A percentile compares a stretch with the other conserved stretches of the same genome.
phyloP scores from a whole-genome alignment of 2,888 invertebrate genomes.

The Drosophila percnosoma region DNA sequence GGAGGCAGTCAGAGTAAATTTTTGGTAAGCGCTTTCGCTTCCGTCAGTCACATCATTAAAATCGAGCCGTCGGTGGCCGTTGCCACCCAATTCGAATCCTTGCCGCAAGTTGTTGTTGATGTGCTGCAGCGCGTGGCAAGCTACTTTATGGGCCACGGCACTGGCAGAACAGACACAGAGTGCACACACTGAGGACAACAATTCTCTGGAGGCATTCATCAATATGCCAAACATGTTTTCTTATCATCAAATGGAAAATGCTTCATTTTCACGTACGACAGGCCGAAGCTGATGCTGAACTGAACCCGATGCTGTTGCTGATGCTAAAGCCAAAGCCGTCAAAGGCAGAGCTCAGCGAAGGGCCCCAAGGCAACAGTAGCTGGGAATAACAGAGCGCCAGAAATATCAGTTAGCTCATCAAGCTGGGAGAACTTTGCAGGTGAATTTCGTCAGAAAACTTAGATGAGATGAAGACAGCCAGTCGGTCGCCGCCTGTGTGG shows the following conservation, averaged over 20 bases:
- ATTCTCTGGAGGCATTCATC: conserved; percentile 78
- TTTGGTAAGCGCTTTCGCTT: conserved; percentile 47
- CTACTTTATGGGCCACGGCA: conserved; percentile 19
- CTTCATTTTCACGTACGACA: conserved; percentile 79
- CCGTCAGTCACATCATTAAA: conserved; percentile 78
- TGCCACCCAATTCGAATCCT: conserved; percentile 76
- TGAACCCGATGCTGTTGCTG: not conserved
- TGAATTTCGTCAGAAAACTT: conserved; percentile 49
- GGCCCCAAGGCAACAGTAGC: conserved; percentile 27
- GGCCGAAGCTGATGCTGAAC: conserved; percentile 28
- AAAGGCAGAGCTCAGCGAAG: conserved; percentile 13
- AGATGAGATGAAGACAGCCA: conserved; percentile 21
- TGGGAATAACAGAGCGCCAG: conserved; percentile 22
- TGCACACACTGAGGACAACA: conserved; percentile 39
- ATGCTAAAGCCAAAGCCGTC: not conserved
- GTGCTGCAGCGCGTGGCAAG: conserved; percentile 29
- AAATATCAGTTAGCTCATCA: conserved; percentile 28
- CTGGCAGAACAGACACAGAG: conserved; percentile 4
- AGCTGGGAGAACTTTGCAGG: conserved; percentile 58
- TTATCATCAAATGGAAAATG: conserved; percentile 80
- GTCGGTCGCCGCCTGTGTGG: conserved; percentile 23
- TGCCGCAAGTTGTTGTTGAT: conserved; percentile 65
- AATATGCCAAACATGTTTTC: conserved; percentile 81
- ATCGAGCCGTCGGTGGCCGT: conserved; percentile 61
- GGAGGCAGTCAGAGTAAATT: conserved; percentile 28